These are phyloP conservation scores for Argyra leucocephala DNA, from an alignment of 2,888 invertebrate genomes.

Conservation along the genomic window DNA sequence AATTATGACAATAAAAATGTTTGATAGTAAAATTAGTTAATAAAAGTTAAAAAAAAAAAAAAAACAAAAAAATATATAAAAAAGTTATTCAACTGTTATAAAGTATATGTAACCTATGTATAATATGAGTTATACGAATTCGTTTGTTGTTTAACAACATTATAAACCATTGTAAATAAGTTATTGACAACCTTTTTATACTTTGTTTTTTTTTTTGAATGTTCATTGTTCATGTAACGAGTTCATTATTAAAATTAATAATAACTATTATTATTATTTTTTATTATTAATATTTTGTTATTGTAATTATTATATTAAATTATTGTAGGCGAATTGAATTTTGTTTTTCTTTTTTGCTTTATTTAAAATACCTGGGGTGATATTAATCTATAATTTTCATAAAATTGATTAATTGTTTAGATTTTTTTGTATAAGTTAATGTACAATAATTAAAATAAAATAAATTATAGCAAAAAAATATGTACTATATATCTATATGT, in stretches of 20 bases:
- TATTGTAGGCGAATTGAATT: neutral
- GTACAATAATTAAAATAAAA: no score
- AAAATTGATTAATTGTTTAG: slow-evolving; percentile 2
- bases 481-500: no score
- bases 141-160: neutral
- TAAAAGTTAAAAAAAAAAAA: neutral
- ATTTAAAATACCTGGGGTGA: neutral
- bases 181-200: neutral
- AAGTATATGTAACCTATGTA: no score
- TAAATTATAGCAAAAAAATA: no score
- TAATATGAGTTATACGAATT: no score
- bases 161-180: neutral
- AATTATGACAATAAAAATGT: slow-evolving; percentile 3
- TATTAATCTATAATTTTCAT: neutral
- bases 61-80: neutral
- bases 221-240: neutral
- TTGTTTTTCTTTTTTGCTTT: neutral
- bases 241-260: slow-evolving; percentile 3
- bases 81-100: neutral
- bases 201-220: neutral
- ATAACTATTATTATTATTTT: neutral
- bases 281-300: no score
- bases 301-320: neutral
- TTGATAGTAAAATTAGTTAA: neutral
- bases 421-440: no score